These are phyloP conservation scores for Tympanuchus pallidicinctus DNA, from an alignment of 2,113 vertebrate genomes.

Conservation along the genomic window DNA sequence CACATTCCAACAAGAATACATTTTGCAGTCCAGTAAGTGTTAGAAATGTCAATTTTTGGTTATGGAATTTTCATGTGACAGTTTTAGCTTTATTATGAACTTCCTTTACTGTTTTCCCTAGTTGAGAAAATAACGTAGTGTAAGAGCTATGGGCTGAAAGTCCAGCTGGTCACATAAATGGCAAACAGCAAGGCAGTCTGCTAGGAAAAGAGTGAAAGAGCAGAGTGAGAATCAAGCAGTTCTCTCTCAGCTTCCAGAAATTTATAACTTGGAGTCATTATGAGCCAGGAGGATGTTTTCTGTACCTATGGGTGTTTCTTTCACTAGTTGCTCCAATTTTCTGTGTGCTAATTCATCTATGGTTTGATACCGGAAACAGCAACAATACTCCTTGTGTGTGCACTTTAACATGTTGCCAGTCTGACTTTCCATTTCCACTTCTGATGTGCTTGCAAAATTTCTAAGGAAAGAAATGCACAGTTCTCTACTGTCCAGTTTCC, in stretches of 20 bases:
- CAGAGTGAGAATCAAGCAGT: not conserved
- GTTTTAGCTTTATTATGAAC: not conserved
- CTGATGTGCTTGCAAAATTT: not conserved
- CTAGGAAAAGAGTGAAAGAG: not conserved
- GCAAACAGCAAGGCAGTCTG: not conserved
- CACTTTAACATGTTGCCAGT: not conserved
- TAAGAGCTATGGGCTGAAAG: not conserved
- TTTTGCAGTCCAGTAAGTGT: not conserved
- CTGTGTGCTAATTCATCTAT: not conserved
- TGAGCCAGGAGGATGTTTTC: not conserved
- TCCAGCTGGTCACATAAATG: not conserved
- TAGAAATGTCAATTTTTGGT: not conserved
- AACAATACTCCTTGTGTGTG: not conserved
- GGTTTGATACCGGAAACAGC: not conserved
- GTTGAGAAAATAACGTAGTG: not conserved
- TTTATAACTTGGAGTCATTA: accelerated
- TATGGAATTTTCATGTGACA: not conserved
- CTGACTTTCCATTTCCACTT: not conserved
- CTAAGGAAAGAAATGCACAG: not conserved
- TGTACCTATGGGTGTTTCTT: not conserved
- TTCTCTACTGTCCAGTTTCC: not conserved
- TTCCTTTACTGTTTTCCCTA: not conserved
- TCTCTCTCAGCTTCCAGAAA: not conserved
- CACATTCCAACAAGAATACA: not conserved
- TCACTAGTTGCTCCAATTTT: not conserved